A percentile compares a stretch with the other conserved stretches of the same genome.
These are phyloP conservation scores for Panagrolaimus sp. DNA, from an alignment of 1,140 invertebrate genomes.

Conservation along the genomic window DNA sequence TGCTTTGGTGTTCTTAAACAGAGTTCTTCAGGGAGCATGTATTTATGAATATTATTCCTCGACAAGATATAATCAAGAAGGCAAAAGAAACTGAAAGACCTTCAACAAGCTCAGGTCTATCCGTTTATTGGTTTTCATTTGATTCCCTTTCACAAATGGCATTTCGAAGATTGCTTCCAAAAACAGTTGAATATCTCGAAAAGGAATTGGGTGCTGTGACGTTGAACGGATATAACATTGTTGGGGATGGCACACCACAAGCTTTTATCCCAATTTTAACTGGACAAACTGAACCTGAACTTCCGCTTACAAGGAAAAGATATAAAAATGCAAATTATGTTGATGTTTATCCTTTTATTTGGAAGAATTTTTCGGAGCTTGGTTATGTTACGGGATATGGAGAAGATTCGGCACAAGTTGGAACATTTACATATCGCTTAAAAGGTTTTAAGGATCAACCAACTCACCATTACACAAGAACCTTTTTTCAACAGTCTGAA, in stretches of 20 bases:
- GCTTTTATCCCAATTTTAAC: conserved; percentile 84
- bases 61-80: conserved; percentile 13
- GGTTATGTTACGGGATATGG: conserved; percentile 74
- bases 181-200: conserved; percentile 73
- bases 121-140: conserved; percentile 81
- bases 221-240: conserved; percentile 64
- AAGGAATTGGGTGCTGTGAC: conserved; percentile 70
- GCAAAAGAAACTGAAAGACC: not conserved
- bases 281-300: conserved; percentile 75
- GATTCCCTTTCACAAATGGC: conserved; percentile 82
- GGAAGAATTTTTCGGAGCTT: conserved; percentile 62
- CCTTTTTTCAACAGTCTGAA: conserved; percentile 70
- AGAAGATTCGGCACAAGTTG: conserved; percentile 77
- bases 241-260: conserved; percentile 88
- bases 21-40: conserved; percentile 21
- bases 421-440: conserved; percentile 20
- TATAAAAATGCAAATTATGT: conserved; percentile 69
- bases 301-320: conserved; percentile 69
- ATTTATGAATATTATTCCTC: conserved; percentile 28
- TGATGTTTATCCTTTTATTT: conserved; percentile 68
- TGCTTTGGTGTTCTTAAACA: not conserved
- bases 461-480: conserved; percentile 82
- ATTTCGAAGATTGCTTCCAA: conserved; percentile 78
- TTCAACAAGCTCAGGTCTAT: conserved; percentile 64
- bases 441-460: conserved; percentile 78